phyloP scores from a whole-genome alignment of 2,888 invertebrate genomes.

The Zootermopsis nevadensis region DNA sequence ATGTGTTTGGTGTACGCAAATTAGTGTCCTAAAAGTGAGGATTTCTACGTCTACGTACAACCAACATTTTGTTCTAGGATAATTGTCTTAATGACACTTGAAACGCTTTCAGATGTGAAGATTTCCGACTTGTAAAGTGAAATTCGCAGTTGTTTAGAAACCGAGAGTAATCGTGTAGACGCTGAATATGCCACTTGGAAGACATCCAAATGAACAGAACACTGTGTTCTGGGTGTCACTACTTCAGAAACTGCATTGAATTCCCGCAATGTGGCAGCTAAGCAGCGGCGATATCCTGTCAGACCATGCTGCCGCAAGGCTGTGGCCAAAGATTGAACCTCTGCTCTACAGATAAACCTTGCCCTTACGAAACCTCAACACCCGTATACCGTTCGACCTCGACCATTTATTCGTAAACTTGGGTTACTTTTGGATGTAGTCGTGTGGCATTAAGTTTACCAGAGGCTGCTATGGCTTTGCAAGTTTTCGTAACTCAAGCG shows the following conservation, averaged over 20 bases:
- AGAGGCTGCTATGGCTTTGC: not conserved
- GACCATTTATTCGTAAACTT: not conserved
- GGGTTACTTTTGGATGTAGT: not conserved
- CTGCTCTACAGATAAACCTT: not conserved
- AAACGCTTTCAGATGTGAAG: too few species aligned
- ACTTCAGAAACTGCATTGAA: constrained; percentile 6
- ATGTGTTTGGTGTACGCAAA: too few species aligned
- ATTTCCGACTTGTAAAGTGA: too few species aligned
- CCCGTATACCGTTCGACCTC: not conserved
- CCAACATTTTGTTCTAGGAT: too few species aligned
- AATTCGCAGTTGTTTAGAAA: not conserved
- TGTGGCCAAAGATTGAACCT: constrained; percentile 22
- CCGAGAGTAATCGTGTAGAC: not conserved
- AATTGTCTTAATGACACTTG: too few species aligned
- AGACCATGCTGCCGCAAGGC: not conserved
- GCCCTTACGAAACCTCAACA: too few species aligned
- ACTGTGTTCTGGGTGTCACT: not conserved
- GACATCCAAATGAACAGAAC: constrained; percentile 7
- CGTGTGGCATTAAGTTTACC: not conserved
- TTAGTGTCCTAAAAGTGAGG: too few species aligned
- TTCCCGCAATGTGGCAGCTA: not conserved
- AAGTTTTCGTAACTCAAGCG: not conserved
- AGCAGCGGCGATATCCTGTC: not conserved
- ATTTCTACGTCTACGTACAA: too few species aligned
- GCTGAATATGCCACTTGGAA: not conserved